Evolutionary conservation across 1,140 invertebrate species (phyloP).

Genomic region (Dendroctonus ponderosae): DNA sequence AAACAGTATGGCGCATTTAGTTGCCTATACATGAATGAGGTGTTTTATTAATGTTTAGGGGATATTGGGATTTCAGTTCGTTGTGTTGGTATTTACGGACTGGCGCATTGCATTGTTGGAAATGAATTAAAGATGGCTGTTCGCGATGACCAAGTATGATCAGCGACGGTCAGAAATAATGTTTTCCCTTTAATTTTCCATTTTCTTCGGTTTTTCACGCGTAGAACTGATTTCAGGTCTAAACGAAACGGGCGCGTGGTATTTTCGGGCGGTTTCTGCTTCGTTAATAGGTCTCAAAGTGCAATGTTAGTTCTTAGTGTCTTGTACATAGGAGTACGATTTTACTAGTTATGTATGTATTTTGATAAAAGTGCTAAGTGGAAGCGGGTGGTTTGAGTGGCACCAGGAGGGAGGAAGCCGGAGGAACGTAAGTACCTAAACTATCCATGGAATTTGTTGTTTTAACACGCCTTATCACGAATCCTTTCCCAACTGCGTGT

Average conservation of each 20-base stretch:
- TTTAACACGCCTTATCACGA: constrained; percentile 11
- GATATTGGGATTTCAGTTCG: not conserved
- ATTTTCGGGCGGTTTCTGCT: not conserved
- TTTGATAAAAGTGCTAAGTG: constrained; percentile 8
- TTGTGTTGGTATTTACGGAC: not conserved
- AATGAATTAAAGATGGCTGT: constrained; percentile 43
- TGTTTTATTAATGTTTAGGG: not conserved
- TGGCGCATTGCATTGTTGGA: constrained; percentile 42
- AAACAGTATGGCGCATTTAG: not conserved
- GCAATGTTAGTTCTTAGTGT: constrained; percentile 37
- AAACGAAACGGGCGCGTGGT: constrained; percentile 6
- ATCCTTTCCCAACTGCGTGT: constrained; percentile 24
- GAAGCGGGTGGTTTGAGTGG: constrained; percentile 14
- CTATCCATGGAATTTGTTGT: not conserved
- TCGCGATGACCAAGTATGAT: constrained; percentile 36
- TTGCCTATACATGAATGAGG: not conserved
- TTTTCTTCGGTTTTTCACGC: constrained; percentile 18
- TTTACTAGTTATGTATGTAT: constrained; percentile 28
- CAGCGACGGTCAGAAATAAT: constrained; percentile 34
- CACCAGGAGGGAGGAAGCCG: constrained; percentile 11
- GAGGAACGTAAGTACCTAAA: constrained; percentile 8
- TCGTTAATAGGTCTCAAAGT: constrained; percentile 20
- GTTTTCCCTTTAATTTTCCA: constrained; percentile 25
- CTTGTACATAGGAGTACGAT: constrained; percentile 22
- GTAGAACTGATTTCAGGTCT: constrained; percentile 17